Evolutionary conservation across 1,140 invertebrate species (phyloP), one percentile per base, ranked within the genome.

Genomic region (Euwallacea fornicatus): DNA sequence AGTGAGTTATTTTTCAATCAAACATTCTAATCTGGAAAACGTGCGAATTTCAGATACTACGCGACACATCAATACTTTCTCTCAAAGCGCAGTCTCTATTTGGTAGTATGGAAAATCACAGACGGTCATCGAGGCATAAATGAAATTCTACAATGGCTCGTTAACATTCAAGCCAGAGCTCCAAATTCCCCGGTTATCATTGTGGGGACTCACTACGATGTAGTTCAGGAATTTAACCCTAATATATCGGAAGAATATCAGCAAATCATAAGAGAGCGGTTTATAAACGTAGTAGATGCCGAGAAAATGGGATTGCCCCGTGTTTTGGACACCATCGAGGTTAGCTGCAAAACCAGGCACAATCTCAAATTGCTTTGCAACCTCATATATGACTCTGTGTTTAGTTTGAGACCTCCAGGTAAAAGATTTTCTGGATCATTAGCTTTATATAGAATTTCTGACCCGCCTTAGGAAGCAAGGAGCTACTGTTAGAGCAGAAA

Each of bases 21-120:
- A 50, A 10, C 13, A 2, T 10, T 11, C 9, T 3, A 50, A 13
- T 50, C 13, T 6, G 9, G 13, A 50, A 71, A 15, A 58, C n/a
- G 21, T n/a, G 16, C 13, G 21, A 42, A n/a, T 75, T 75, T 8
- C 75, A 86, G 85, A 80, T 96, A 97, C 79, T 98, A 98, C 80
- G 94, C 97, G 0, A 99, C 97, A 0, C 97, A 99, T 86, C 96
- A 99, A 78, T 99, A 99, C 81, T 99, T 99, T 81, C 83, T 99
- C 10, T 98, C 96, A 0, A 95, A 96, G 73, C 85, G 98, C 43
- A 98, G 97, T 70, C 83, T 99, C 0, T 99, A 98, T 79, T 84
- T 99, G 10, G 97, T 99, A 4, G 88, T 97, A 0, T 99, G 97
- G 97, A 91, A 91, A 71, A 93, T 98, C 10, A 92, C 90, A 0